Evolutionary conservation across 2,113 vertebrate species (phyloP).

Genomic region (Rhinichthys klamathensis): DNA sequence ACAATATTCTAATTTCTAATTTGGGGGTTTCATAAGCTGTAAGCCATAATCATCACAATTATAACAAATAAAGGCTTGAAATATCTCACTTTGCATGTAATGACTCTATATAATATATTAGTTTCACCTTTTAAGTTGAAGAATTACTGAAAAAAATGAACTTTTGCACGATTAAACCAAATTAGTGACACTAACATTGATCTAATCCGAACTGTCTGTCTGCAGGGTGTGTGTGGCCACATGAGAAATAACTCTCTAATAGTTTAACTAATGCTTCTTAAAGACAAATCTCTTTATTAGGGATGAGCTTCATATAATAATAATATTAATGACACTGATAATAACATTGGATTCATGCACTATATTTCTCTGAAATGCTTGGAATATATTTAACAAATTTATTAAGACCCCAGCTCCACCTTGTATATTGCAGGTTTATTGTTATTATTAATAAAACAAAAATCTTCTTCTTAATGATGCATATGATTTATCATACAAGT

Average conservation of each 20-base stretch:
- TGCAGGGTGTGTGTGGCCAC: not conserved
- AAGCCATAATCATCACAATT: no score
- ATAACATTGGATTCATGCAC: not conserved
- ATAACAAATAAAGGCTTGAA: no score
- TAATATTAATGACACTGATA: not conserved
- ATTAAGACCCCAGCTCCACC: not conserved
- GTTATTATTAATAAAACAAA: not conserved
- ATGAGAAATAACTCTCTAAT: slow-evolving; percentile 6
- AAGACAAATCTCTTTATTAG: not conserved
- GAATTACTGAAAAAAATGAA: no score
- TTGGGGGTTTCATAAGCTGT: no score
- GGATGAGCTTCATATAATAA: not conserved
- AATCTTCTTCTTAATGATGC: not conserved
- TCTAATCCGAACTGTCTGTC: slow-evolving; percentile 18
- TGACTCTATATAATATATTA: no score
- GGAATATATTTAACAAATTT: not conserved
- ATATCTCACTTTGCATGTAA: no score
- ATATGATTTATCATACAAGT: not conserved
- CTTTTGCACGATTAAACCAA: no score
- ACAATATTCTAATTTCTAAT: no score
- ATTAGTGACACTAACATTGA: slow-evolving; percentile 24
- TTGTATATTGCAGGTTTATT: not conserved
- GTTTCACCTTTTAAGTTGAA: no score
- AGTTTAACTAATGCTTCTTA: slow-evolving; percentile 5
- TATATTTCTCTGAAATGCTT: no score